Conservation (phyloP, 2,797 vertebrate genomes). For the Acrocephalus scirpaceus region DNA sequence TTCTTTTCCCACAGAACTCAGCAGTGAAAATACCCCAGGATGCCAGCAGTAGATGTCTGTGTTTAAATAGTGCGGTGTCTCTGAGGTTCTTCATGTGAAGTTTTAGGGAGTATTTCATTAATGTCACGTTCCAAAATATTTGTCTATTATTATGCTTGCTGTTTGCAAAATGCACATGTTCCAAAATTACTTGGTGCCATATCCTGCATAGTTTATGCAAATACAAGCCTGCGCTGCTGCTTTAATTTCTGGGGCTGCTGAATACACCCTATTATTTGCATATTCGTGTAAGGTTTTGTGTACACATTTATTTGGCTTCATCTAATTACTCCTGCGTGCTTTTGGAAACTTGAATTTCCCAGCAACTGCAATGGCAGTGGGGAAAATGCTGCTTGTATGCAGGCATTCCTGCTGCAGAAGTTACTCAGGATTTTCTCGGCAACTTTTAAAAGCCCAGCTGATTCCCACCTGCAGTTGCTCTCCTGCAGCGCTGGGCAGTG, state of each 20-base stretch:
- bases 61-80: not conserved
- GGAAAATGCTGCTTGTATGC: not conserved
- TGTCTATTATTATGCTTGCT: not conserved
- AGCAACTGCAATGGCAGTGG: not conserved
- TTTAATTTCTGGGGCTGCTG: conserved; percentile 23
- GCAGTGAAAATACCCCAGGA: not conserved
- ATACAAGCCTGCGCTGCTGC: not conserved
- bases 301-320: conserved; percentile 47
- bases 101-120: conserved; percentile 20
- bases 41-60: not conserved
- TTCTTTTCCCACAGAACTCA: conserved; percentile 40
- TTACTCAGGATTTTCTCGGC: not conserved
- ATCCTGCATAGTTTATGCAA: conserved; percentile 46
- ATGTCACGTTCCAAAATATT: not conserved
- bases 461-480: not conserved
- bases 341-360: conserved; percentile 55
- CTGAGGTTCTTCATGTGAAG: not conserved
- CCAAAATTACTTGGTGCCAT: not conserved
- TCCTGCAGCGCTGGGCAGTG: not conserved
- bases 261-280: conserved; percentile 58
- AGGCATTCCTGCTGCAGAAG: conserved; percentile 14
- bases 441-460: conserved; percentile 20
- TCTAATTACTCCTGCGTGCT: conserved; percentile 33
- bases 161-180: not conserved
- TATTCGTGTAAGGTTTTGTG: conserved; percentile 44